Evolutionary conservation across 1,140 invertebrate species (phyloP).

Genomic region (Caenorhabditis remanei): DNA sequence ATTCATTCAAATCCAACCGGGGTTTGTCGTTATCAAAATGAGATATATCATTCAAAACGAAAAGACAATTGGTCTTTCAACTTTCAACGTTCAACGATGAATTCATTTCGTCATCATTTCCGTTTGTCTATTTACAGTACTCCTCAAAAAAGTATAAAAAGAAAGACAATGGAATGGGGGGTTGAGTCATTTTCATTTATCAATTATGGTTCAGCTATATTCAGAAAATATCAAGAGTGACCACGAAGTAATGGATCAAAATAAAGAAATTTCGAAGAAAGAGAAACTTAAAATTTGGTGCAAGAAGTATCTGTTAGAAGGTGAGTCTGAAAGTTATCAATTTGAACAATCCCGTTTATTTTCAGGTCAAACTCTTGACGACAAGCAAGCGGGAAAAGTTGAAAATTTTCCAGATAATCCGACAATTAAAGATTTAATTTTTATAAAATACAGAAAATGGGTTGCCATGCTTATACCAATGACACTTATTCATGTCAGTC

Average conservation of each 20-base stretch:
- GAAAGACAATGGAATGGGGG: neutral
- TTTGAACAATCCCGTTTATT: neutral
- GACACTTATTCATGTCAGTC: slow-evolving; percentile 65
- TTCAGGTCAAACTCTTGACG: slow-evolving; percentile 67
- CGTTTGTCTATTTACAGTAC: slow-evolving; percentile 18
- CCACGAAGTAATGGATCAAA: neutral
- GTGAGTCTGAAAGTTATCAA: neutral
- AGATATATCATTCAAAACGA: neutral
- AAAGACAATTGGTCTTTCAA: slow-evolving; percentile 6
- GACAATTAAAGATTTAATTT: slow-evolving; percentile 65
- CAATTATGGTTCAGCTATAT: neutral
- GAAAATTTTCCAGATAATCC: slow-evolving; percentile 63
- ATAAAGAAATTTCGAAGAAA: neutral
- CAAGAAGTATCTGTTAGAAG: slow-evolving; percentile 51
- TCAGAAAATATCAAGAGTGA: neutral
- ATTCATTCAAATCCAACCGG: neutral
- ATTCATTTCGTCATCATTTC: slow-evolving; percentile 12
- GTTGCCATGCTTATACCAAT: slow-evolving; percentile 69
- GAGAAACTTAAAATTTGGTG: neutral
- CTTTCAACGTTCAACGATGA: slow-evolving; percentile 25
- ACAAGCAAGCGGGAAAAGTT: slow-evolving; percentile 53
- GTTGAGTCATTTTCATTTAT: neutral
- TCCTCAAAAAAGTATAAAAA: neutral
- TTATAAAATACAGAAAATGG: slow-evolving; percentile 69
- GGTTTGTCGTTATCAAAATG: neutral